Percentiles rank a stretch among this genome's conserved stretches.
These are phyloP conservation scores for Eulithis prunata DNA, from an alignment of 2,888 invertebrate species.

Conservation along the genomic window DNA sequence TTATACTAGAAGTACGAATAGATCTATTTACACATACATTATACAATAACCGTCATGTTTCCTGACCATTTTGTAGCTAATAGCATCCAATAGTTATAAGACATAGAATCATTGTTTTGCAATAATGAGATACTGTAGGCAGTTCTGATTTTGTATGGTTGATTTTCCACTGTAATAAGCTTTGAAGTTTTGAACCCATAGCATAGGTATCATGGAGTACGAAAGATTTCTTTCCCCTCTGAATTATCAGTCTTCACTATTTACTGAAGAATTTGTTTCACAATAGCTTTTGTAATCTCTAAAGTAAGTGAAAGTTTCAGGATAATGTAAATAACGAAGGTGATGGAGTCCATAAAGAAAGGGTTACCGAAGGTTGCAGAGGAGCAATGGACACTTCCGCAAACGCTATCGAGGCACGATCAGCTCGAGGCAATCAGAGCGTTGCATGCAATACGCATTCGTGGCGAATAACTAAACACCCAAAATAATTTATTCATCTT, in stretches of 20 bases:
- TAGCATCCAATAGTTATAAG: constrained; percentile 3
- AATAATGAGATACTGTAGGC: not conserved
- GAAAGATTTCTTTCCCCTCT: not conserved
- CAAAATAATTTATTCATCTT: constrained; percentile 17
- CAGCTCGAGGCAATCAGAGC: constrained; percentile 58
- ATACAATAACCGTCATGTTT: constrained; percentile 49
- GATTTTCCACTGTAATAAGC: constrained; percentile 7
- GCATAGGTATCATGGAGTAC: not conserved
- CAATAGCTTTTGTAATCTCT: not conserved
- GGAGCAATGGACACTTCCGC: constrained; percentile 53
- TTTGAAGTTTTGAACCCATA: not conserved
- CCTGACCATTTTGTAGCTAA: constrained; percentile 46
- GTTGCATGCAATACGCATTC: constrained; percentile 53
- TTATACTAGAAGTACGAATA: constrained; percentile 38
- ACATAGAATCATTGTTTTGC: constrained; percentile 3
- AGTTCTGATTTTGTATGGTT: constrained; percentile 25
- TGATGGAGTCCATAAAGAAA: constrained; percentile 27
- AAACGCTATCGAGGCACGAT: constrained; percentile 52
- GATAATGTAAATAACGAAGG: not conserved
- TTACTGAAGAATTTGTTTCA: not conserved
- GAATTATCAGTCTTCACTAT: not conserved
- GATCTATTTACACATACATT: constrained; percentile 51
- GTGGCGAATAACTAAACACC: constrained; percentile 43
- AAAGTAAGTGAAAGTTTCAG: not conserved
- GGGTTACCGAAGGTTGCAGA: constrained; percentile 35